Evolutionary conservation across 1,140 invertebrate species (phyloP).

Genomic region (Ips nitidus): DNA sequence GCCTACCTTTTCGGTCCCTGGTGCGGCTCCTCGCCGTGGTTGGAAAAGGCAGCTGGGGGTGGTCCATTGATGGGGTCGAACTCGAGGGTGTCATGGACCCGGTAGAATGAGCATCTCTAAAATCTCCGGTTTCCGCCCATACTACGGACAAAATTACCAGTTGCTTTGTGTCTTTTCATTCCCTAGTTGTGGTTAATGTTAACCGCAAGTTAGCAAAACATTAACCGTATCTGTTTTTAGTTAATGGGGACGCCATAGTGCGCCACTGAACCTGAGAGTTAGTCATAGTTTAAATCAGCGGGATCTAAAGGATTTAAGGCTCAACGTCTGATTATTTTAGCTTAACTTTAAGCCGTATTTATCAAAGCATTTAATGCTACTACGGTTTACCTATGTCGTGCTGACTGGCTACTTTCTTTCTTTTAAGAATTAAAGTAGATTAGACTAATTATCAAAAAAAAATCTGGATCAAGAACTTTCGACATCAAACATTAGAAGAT

Average conservation of each 20-base stretch:
- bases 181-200: background rate
- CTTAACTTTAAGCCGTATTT: constrained; percentile 26
- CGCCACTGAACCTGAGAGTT: constrained; percentile 3
- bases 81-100: constrained; percentile 39
- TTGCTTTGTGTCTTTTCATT: constrained; percentile 40
- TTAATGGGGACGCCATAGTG: constrained; percentile 1
- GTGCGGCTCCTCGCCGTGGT: constrained; percentile 59
- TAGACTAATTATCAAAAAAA: too few relatives aligned
- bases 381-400: too few relatives aligned
- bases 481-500: too few relatives aligned
- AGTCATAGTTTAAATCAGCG: constrained; percentile 18
- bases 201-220: too few relatives aligned
- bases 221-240: background rate
- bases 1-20: constrained; percentile 68
- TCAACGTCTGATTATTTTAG: constrained; percentile 26
- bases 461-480: too few relatives aligned
- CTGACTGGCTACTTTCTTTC: too few relatives aligned
- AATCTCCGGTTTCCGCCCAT: constrained; percentile 82
- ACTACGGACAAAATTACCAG: constrained; percentile 66
- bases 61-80: constrained; percentile 57
- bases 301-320: constrained; percentile 29
- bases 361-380: constrained; percentile 21
- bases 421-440: too few relatives aligned
- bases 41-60: constrained; percentile 63
- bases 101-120: constrained; percentile 71